phyloP scores from a whole-genome alignment of 1,140 invertebrate species.

The Conus betulinus region DNA sequence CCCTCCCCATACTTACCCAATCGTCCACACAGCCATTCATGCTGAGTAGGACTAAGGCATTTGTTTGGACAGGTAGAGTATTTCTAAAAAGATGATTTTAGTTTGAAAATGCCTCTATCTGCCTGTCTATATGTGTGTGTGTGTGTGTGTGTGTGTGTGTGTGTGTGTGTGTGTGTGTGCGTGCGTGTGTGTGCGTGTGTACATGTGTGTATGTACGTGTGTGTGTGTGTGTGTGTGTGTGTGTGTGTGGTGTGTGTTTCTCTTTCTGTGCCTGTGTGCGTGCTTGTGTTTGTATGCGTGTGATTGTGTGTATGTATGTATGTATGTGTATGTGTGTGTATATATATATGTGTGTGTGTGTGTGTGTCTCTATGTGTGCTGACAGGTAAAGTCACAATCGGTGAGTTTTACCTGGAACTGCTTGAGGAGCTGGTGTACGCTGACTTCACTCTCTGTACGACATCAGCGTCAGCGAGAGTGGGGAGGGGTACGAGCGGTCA shows the following conservation, averaged over 20 bases:
- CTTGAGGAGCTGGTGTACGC: constrained; percentile 59
- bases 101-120: too few species aligned
- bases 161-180: too few species aligned
- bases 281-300: not conserved
- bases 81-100: too few species aligned
- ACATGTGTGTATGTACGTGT: not conserved
- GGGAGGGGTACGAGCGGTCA: constrained; percentile 20
- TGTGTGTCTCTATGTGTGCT: not conserved
- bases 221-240: not conserved
- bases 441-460: constrained; percentile 64
- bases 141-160: too few species aligned
- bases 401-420: constrained; percentile 60
- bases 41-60: too few species aligned
- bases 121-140: too few species aligned
- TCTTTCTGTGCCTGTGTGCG: not conserved
- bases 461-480: constrained; percentile 45
- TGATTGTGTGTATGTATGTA: not conserved
- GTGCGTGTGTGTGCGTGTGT: too few species aligned
- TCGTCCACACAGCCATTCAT: too few species aligned
- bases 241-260: not conserved
- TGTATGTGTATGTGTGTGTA: not conserved
- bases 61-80: too few species aligned
- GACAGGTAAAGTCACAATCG: constrained; percentile 51
- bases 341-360: not conserved
- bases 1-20: too few species aligned